phyloP scores from a whole-genome alignment of 2,888 invertebrate species.

The Diarsia mendica region DNA sequence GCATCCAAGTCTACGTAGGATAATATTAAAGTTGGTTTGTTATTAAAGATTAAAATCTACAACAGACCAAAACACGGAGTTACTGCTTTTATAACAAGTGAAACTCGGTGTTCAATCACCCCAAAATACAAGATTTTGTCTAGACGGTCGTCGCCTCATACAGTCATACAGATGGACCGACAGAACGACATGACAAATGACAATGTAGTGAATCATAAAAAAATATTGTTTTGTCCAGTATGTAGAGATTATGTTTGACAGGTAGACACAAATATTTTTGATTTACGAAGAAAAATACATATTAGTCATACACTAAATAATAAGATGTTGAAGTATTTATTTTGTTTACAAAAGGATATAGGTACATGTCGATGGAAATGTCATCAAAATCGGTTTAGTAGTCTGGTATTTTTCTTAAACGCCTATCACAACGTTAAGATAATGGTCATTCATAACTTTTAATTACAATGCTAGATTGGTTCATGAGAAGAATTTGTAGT shows the following conservation, averaged over 20 bases:
- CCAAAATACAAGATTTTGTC: not conserved
- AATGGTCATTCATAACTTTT: no score
- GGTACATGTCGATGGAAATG: no score
- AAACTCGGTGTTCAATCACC: constrained; percentile 16
- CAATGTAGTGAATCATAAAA: not conserved
- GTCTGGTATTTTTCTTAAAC: no score
- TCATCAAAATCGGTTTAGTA: no score
- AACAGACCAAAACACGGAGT: not conserved
- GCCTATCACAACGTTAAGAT: no score
- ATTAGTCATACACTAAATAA: not conserved
- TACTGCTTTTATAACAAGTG: not conserved
- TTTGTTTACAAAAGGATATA: no score
- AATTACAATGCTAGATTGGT: no score
- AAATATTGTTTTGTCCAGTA: constrained; percentile 21
- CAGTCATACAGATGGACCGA: constrained; percentile 6
- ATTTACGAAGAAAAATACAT: not conserved
- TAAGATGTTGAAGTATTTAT: not conserved
- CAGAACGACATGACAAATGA: constrained; percentile 8
- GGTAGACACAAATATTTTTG: constrained; percentile 15
- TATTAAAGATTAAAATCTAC: not conserved
- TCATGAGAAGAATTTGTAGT: no score
- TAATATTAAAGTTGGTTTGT: not conserved
- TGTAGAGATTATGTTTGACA: constrained; percentile 28
- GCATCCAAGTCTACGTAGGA: not conserved
- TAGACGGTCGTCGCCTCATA: constrained; percentile 30